Evolutionary conservation across 2,888 invertebrate species (phyloP).

Genomic region (Sminthurinus aureus): DNA sequence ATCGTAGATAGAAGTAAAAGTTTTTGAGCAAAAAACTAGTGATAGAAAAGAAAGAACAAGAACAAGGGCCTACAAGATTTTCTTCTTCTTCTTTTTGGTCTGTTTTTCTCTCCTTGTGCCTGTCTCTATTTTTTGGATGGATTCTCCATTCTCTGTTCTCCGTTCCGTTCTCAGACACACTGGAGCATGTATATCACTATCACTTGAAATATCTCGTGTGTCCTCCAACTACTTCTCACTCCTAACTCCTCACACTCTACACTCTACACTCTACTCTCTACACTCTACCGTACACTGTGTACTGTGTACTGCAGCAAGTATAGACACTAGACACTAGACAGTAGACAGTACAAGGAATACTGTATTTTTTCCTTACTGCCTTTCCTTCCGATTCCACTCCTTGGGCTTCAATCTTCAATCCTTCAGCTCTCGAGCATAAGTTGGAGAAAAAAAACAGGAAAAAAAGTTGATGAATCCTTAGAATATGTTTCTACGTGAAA

Average conservation of each 20-base stretch:
- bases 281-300: too few species aligned
- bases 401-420: too few species aligned
- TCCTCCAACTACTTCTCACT: neutral
- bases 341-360: neutral
- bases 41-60: neutral
- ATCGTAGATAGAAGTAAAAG: neutral
- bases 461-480: neutral
- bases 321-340: too few species aligned
- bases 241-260: neutral
- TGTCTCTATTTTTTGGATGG: too few species aligned
- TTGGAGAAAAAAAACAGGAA: neutral
- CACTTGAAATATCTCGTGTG: neutral
- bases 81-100: too few species aligned
- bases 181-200: slow-evolving; percentile 12
- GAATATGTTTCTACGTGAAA: neutral
- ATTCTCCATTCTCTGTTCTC: neutral
- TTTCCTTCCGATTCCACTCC: neutral
- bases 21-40: neutral
- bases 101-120: too few species aligned
- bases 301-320: too few species aligned
- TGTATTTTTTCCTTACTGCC: neutral
- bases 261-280: too few species aligned
- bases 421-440: too few species aligned
- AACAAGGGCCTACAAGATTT: neutral
- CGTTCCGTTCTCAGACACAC: neutral